These are phyloP conservation scores for Lasiommata megera DNA, from an alignment of 2,888 invertebrate genomes.

Conservation along the genomic window DNA sequence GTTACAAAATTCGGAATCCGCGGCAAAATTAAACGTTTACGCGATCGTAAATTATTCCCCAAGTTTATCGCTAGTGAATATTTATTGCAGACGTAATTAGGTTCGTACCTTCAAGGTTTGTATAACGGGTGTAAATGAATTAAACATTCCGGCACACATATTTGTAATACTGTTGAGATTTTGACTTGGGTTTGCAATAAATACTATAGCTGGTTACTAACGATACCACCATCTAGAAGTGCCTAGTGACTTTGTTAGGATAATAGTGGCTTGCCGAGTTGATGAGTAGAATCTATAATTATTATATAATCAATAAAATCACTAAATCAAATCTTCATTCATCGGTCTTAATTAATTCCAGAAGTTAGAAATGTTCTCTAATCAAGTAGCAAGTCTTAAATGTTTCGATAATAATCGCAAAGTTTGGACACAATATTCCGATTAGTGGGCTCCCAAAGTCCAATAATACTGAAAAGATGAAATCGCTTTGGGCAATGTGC, in stretches of 20 bases:
- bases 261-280: too few species aligned
- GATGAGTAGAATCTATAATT: too few species aligned
- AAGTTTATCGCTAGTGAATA: constrained; percentile 73
- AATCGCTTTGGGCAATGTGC: constrained; percentile 54
- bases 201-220: too few species aligned
- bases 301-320: too few species aligned
- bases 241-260: too few species aligned
- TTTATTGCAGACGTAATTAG: constrained; percentile 72
- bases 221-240: too few species aligned
- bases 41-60: constrained; percentile 66
- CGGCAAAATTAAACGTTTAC: constrained; percentile 65
- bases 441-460: constrained; percentile 59
- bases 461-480: constrained; percentile 59
- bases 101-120: constrained; percentile 61
- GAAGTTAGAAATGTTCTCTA: constrained; percentile 9
- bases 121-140: constrained; percentile 59
- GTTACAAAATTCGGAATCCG: constrained; percentile 48
- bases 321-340: too few species aligned
- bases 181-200: not conserved
- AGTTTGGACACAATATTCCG: constrained; percentile 68
- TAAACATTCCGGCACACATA: constrained; percentile 46
- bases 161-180: not conserved
- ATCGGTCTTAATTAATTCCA: not conserved
- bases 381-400: constrained; percentile 24
- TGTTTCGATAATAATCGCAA: constrained; percentile 41